Evolutionary conservation across 2,113 vertebrate genomes (phyloP).

Genomic region (Cinclus cinclus): DNA sequence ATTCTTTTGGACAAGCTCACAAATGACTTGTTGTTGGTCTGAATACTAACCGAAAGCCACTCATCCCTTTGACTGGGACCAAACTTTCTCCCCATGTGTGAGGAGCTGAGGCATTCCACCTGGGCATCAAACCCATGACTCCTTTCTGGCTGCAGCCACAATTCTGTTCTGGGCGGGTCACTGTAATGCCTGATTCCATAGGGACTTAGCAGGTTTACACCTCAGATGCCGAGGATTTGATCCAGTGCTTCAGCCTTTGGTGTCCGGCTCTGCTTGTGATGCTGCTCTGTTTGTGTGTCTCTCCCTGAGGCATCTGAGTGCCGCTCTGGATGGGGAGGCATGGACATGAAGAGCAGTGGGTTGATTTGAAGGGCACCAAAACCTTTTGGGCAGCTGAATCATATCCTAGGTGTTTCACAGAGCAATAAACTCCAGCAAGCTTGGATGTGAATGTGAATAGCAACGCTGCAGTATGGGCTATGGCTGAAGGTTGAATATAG

Average conservation of each 20-base stretch:
- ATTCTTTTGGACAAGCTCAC: not conserved
- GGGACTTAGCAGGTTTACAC: not conserved
- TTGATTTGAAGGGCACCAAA: not conserved
- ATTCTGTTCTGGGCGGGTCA: not conserved
- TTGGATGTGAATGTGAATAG: not conserved
- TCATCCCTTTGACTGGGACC: not conserved
- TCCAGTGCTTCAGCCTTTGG: not conserved
- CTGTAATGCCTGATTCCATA: not conserved
- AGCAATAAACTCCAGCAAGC: not conserved
- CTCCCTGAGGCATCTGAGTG: fast-evolving
- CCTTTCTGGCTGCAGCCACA: not conserved
- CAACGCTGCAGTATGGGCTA: fast-evolving
- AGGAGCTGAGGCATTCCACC: not conserved
- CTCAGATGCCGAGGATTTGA: not conserved
- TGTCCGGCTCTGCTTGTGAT: not conserved
- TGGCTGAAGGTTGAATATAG: not conserved
- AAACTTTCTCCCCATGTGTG: not conserved
- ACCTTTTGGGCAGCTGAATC: not conserved
- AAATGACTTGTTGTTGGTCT: not conserved
- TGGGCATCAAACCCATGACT: not conserved
- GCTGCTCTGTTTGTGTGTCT: not conserved
- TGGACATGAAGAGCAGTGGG: fast-evolving
- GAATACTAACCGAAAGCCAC: not conserved
- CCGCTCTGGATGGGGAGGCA: not conserved
- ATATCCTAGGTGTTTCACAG: not conserved